phyloP scores from a whole-genome alignment of 1,140 invertebrate genomes.

The Aphelenchoides besseyi region DNA sequence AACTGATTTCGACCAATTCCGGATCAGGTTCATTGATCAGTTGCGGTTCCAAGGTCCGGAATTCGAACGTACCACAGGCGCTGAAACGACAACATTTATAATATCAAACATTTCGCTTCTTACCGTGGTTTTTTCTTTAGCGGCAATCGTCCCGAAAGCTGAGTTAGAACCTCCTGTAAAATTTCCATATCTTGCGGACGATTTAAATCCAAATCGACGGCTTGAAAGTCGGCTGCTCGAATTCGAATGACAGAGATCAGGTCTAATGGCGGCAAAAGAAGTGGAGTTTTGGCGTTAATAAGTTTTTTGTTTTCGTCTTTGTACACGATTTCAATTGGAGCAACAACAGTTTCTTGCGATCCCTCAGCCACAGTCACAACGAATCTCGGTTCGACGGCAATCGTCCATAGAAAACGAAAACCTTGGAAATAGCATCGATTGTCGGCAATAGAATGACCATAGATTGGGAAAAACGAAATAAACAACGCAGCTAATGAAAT shows the following conservation, averaged over 20 bases:
- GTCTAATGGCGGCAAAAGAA: conserved; percentile 13
- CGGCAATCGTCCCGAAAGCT: conserved; percentile 19
- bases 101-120: neutral
- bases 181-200: neutral
- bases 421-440: conserved; percentile 46
- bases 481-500: conserved; percentile 39
- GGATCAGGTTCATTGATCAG: neutral
- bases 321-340: conserved; percentile 6
- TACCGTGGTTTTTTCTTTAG: neutral
- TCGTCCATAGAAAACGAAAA: conserved; percentile 41
- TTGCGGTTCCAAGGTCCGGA: neutral
- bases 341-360: conserved; percentile 9
- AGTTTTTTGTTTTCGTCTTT: conserved; percentile 16
- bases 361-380: conserved; percentile 20
- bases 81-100: conserved; percentile 1
- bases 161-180: conserved; percentile 1
- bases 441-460: conserved; percentile 39
- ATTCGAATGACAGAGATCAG: conserved; percentile 4
- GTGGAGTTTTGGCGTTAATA: conserved; percentile 9
- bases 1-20: neutral
- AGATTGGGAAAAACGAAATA: conserved; percentile 44
- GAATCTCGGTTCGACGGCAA: conserved; percentile 35
- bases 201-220: conserved; percentile 10
- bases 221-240: conserved; percentile 1
- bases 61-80: conserved; percentile 4